A percentile compares a stretch with the other conserved stretches of the same genome.
Evolutionary conservation across 2,888 invertebrate genomes (phyloP).

Genomic region (Acanthosepion esculentum): DNA sequence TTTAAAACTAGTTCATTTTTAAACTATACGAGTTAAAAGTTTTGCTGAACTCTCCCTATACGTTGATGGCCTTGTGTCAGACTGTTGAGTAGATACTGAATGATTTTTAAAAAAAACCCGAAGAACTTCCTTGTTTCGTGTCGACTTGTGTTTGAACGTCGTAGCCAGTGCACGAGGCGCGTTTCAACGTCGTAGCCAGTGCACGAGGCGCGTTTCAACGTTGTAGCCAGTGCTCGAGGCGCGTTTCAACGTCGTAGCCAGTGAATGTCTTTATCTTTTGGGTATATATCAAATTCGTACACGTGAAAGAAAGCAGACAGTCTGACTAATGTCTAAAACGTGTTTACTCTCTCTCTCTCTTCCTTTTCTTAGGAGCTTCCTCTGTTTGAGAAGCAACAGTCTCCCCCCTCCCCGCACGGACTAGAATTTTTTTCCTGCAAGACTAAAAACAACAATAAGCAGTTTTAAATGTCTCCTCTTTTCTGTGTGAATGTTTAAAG

Average conservation of each 20-base stretch:
- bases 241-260: not conserved
- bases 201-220: not conserved
- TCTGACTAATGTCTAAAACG: not conserved
- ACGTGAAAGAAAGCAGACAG: not conserved
- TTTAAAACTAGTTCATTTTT: too few relatives aligned
- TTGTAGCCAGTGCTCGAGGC: not conserved
- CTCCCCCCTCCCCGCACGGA: fast-evolving
- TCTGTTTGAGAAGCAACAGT: too few relatives aligned
- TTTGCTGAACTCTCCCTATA: too few relatives aligned
- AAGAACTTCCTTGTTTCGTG: not conserved
- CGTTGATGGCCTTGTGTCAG: too few relatives aligned
- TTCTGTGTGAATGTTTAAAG: too few relatives aligned
- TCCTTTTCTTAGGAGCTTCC: too few relatives aligned
- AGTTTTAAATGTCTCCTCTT: too few relatives aligned
- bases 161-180: not conserved
- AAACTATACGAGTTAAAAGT: too few relatives aligned
- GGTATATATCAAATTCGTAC: not conserved
- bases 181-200: not conserved
- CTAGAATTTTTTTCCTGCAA: not conserved
- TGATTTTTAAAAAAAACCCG: not conserved
- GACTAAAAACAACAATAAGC: too few relatives aligned
- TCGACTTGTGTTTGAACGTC: not conserved
- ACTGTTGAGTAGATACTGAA: too few relatives aligned
- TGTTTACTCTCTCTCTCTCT: not conserved
- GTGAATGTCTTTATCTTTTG: not conserved